These are phyloP conservation scores for Drosophila mulleri DNA, from an alignment of 2,888 invertebrate species.

Conservation along the genomic window DNA sequence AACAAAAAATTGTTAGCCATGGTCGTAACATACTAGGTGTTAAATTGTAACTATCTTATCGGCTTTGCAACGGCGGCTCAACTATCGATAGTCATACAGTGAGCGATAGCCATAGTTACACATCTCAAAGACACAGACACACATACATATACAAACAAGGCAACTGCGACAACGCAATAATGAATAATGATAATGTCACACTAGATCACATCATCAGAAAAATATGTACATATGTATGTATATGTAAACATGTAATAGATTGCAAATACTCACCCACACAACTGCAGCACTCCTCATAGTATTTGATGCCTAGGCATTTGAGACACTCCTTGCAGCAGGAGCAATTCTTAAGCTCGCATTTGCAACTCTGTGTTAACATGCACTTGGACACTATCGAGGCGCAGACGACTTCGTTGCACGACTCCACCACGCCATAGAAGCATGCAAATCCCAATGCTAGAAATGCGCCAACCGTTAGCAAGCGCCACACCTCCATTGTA, in stretches of 20 bases:
- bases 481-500: slow-evolving; percentile 76
- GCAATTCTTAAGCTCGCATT: slow-evolving; percentile 96
- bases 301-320: slow-evolving; percentile 92
- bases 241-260: slow-evolving; percentile 6
- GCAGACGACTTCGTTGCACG: slow-evolving; percentile 97
- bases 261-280: slow-evolving; percentile 94
- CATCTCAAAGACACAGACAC: slow-evolving; percentile 46
- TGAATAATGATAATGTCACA: slow-evolving; percentile 56
- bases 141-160: slow-evolving; percentile 48
- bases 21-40: slow-evolving; percentile 23
- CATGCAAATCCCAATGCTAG: slow-evolving; percentile 74
- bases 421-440: slow-evolving; percentile 77
- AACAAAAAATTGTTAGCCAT: background rate
- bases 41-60: slow-evolving; percentile 36
- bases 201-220: slow-evolving; percentile 63
- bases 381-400: slow-evolving; percentile 98
- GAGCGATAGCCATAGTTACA: slow-evolving; percentile 39
- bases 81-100: slow-evolving; percentile 61
- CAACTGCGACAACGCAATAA: slow-evolving; percentile 43
- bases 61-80: slow-evolving; percentile 65
- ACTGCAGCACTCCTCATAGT: slow-evolving; percentile 97
- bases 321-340: slow-evolving; percentile 98
- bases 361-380: slow-evolving; percentile 97
- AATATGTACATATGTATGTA: slow-evolving; percentile 7
- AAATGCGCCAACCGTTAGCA: slow-evolving; percentile 71